A percentile compares a stretch with the other conserved stretches of the same genome.
Conservation (phyloP, 2,113 vertebrate genomes). For the Grammomys surdaster region DNA sequence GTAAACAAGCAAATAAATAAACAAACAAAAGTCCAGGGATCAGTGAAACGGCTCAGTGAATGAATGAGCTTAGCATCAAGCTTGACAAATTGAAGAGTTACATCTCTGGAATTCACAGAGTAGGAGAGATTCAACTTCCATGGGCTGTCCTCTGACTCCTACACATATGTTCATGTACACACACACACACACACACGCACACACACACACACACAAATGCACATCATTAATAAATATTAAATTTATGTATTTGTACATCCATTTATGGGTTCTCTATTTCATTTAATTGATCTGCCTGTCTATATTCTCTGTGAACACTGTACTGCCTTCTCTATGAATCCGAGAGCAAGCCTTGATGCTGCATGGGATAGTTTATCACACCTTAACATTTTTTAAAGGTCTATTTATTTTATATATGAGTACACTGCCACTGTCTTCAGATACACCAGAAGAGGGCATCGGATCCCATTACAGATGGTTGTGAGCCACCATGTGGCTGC, state of each 20-base stretch:
- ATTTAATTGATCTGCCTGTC: not conserved
- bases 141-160: not conserved
- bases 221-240: not conserved
- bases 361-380: not conserved
- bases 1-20: not conserved
- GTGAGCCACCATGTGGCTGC: no score
- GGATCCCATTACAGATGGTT: no score
- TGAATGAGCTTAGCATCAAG: no score
- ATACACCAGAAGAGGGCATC: no score
- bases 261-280: not conserved
- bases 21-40: not conserved
- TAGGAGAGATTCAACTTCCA: not conserved
- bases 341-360: not conserved
- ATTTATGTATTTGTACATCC: not conserved
- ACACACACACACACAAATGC: no score
- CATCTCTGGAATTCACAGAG: no score
- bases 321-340: not conserved
- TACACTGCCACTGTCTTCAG: no score
- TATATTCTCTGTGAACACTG: not conserved
- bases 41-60: not conserved
- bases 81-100: not conserved
- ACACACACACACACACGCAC: not conserved
- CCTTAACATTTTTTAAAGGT: not conserved
- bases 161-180: not conserved
- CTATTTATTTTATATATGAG: no score